These are phyloP conservation scores for Paralichthys olivaceus DNA, from an alignment of 2,113 vertebrate genomes.

Conservation along the genomic window DNA sequence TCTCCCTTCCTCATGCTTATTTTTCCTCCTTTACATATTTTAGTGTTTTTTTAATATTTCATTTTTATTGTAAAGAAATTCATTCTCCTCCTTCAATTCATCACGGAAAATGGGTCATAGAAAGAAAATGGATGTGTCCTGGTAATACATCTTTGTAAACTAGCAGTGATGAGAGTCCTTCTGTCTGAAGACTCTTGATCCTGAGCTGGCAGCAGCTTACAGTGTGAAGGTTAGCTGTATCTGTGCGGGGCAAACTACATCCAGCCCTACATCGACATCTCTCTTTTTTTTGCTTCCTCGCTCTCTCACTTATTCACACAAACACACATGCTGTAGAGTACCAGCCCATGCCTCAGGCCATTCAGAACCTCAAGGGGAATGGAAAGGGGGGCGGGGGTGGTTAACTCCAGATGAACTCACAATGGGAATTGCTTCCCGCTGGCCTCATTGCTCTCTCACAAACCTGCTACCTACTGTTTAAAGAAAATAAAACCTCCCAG, in stretches of 20 bases:
- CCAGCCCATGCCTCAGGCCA: slow-evolving; percentile 40
- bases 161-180: not conserved
- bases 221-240: not conserved
- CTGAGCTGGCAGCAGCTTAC: not conserved
- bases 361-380: slow-evolving; percentile 32
- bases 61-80: slow-evolving; percentile 7
- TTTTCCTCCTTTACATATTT: not conserved
- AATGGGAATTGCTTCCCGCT: slow-evolving; percentile 54
- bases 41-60: not conserved
- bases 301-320: slow-evolving; percentile 15
- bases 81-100: not conserved
- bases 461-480: slow-evolving; percentile 20
- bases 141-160: slow-evolving; percentile 11
- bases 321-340: slow-evolving; percentile 14
- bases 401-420: slow-evolving; percentile 73
- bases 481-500: slow-evolving; percentile 1
- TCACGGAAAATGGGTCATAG: not conserved
- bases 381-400: slow-evolving; percentile 17
- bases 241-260: not conserved
- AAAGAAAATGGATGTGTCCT: not conserved
- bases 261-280: not conserved
- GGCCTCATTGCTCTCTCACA: slow-evolving; percentile 48
- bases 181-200: not conserved
- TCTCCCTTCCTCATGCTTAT: not conserved
- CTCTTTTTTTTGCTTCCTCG: slow-evolving; percentile 5